Evolutionary conservation across 2,113 vertebrate genomes (phyloP).

Genomic region (Vanacampus margaritifer): DNA sequence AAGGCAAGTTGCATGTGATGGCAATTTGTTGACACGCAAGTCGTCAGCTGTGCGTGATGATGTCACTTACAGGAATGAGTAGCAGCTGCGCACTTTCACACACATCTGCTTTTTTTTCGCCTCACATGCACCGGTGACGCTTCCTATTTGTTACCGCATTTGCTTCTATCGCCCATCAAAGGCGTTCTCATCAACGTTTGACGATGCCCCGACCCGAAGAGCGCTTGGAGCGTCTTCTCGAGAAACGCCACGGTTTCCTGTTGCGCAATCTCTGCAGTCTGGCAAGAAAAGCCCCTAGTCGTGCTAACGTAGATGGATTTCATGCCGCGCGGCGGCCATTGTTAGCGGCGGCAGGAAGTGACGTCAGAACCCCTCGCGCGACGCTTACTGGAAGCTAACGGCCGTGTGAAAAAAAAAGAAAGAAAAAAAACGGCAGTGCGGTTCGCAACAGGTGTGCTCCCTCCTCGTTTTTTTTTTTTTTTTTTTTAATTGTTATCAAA

Average conservation of each 20-base stretch:
- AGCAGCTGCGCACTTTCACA: constrained; percentile 39
- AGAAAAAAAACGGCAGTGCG: constrained; percentile 24
- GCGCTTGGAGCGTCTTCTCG: constrained; percentile 39
- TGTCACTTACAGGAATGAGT: constrained; percentile 64
- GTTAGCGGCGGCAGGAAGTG: constrained; percentile 72
- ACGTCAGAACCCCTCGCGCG: constrained; percentile 57
- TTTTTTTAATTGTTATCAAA: too few relatives aligned
- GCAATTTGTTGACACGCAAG: constrained; percentile 12
- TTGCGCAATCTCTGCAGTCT: not conserved
- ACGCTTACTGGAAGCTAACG: constrained; percentile 72
- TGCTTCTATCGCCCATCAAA: not conserved
- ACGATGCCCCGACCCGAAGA: constrained; percentile 3
- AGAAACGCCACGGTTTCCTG: constrained; percentile 49
- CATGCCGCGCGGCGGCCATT: constrained; percentile 47
- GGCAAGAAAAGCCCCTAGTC: constrained; percentile 58
- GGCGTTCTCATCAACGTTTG: not conserved
- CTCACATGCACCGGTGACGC: constrained; percentile 7
- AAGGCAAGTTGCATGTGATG: not conserved
- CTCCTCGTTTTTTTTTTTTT: constrained; percentile 4
- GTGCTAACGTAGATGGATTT: constrained; percentile 44
- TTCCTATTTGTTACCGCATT: constrained; percentile 32
- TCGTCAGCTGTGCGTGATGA: constrained; percentile 23
- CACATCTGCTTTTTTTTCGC: constrained; percentile 61
- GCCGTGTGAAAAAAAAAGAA: constrained; percentile 42
- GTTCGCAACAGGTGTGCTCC: constrained; percentile 26